Evolutionary conservation across 2,797 vertebrate species (phyloP).

Genomic region (Catamblyrhynchus diadema): DNA sequence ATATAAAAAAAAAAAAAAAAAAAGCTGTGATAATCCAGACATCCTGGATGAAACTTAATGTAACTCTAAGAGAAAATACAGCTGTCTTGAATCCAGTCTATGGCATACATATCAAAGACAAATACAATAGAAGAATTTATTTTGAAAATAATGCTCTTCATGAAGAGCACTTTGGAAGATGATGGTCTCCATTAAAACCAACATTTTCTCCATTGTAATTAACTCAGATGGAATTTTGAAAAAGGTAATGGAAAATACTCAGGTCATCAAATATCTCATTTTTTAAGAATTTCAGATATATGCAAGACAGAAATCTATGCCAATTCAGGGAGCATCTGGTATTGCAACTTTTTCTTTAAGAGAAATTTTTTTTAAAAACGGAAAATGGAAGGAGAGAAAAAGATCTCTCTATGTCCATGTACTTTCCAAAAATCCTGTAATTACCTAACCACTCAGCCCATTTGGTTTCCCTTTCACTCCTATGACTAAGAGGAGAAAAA

Average conservation of each 20-base stretch:
- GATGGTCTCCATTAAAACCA: slow-evolving; percentile 62
- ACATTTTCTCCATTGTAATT: slow-evolving; percentile 77
- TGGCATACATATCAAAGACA: slow-evolving; percentile 34
- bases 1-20: slow-evolving; percentile 57
- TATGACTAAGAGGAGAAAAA: not conserved
- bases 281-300: not conserved
- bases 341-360: not conserved
- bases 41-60: slow-evolving; percentile 79
- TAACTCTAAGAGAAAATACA: slow-evolving; percentile 39
- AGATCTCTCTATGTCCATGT: not conserved
- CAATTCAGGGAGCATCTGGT: not conserved
- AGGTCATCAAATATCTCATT: slow-evolving; percentile 50
- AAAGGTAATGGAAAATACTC: slow-evolving; percentile 75
- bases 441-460: not conserved
- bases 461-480: not conserved
- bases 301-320: not conserved
- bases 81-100: slow-evolving; percentile 74
- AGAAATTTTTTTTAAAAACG: fast-evolving
- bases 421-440: not conserved
- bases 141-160: slow-evolving; percentile 78
- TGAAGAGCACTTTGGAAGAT: slow-evolving; percentile 77
- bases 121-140: slow-evolving; percentile 72
- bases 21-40: slow-evolving; percentile 74
- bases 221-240: slow-evolving; percentile 80
- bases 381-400: not conserved